A percentile compares a stretch with the other conserved stretches of the same genome.
Conservation (phyloP, 2,888 invertebrate genomes). For the Omphaloscelis lunosa region DNA sequence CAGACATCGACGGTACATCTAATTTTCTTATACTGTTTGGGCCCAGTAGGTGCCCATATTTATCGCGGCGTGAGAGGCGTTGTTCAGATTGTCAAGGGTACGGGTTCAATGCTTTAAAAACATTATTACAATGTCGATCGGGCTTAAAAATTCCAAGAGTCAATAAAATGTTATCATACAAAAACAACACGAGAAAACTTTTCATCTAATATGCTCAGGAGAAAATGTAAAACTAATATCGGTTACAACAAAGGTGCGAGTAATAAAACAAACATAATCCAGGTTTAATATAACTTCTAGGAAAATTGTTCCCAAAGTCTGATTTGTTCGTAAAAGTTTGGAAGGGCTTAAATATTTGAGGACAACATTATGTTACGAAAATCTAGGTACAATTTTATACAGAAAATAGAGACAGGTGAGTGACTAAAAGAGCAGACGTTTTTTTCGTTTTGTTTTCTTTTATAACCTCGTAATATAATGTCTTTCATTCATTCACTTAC, state of each 20-base stretch:
- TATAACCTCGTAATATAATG: too few species aligned
- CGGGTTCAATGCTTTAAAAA: background rate
- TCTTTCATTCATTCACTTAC: too few species aligned
- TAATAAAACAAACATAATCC: slow-evolving; percentile 31
- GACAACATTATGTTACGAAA: slow-evolving; percentile 1
- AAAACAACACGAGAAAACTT: slow-evolving; percentile 8
- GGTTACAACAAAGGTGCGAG: slow-evolving; percentile 31
- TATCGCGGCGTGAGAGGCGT: too few species aligned
- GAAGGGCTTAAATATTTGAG: slow-evolving; percentile 29
- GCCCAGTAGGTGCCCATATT: too few species aligned
- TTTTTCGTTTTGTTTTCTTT: background rate
- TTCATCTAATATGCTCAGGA: slow-evolving; percentile 22
- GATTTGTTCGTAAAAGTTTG: slow-evolving; percentile 41
- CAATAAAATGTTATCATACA: slow-evolving; percentile 23
- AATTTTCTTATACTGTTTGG: too few species aligned
- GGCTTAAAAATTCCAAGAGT: background rate
- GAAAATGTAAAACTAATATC: slow-evolving; percentile 35
- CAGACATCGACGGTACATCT: too few species aligned
- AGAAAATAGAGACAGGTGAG: background rate
- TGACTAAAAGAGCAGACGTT: background rate
- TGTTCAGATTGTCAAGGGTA: too few species aligned
- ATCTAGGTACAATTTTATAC: background rate
- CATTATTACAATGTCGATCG: background rate
- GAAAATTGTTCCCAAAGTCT: slow-evolving; percentile 31
- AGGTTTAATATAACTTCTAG: slow-evolving; percentile 44